Base-by-base conservation (phyloP, 30 jellyfish, hydroid and myxozoan genomes). In the Clytia hemisphaerica region DNA sequence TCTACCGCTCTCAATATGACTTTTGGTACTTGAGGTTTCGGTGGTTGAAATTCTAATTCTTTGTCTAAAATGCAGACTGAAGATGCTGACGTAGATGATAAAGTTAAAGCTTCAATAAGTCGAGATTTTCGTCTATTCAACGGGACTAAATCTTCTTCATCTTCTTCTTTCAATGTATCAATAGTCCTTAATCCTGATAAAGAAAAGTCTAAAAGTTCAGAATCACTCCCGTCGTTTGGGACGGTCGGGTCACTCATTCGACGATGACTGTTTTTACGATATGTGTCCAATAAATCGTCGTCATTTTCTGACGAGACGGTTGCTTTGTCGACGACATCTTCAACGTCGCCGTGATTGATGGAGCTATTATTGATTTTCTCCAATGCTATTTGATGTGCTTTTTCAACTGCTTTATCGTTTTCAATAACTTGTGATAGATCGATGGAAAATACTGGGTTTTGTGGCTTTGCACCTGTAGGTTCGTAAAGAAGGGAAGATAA, bases 11-110 rank as follows among this genome's bases (percentile, higher is more conserved):
- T 45, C 4, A 34, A 58, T 9, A 89, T 93, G 22, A 89, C 82
- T 28, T 50, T 72, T 6, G 98, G 98, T 4, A 89, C 88, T 58
- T 82, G 98, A 0, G 93, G 90, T 15, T 77, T 84, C 1, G 88
- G 92, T 6, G 93, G 90, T 36, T 73, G 60, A 82, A 89, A 70
- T 62, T 89, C 98, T 25, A 35, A 72, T 21, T 80, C 95, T 10
- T 93, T 61, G 65, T 89, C 98, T 5, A 89, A 42, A 9, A 89
- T 80, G 48, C 98, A 83, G 47, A 89, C 21, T 25, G 94, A 89
- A 34, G 98, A 89, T 7, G 98, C 98, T 2, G 98, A 78, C 4
- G 98, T 75, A 1, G 98, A 89, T 36, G 98, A 80, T 35, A 89
- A 69, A 0, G 94, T 82, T 48, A 89, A 49, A 14, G 98, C 98